Evolutionary conservation across 2,888 invertebrate species (phyloP), one percentile per base, ranked within the genome.

Genomic region (Tholera decimalis): DNA sequence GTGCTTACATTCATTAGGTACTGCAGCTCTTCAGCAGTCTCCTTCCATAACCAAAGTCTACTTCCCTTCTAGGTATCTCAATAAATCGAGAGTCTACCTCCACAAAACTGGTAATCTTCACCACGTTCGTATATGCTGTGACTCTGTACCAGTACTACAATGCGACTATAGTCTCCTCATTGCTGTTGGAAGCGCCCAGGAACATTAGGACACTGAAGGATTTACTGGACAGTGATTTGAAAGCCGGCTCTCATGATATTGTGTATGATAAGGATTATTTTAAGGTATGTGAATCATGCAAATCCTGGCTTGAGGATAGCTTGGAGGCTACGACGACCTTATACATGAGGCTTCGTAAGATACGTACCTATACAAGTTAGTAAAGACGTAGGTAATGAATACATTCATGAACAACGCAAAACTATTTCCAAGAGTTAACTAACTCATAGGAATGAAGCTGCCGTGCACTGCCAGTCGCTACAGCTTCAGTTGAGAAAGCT

Each of bases 71-170:
- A 96, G 96, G 96, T 47, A 87, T 91, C 66, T 82, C 88, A 6
- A 87, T 95, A n/a, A 86, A 88, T 18, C 91, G 93, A 39, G 88
- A 86, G 33, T 88, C 95, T 0, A 89, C 93, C 24, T 96, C 97
- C 0, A 93, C 96, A 2, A 96, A 96, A 65, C 88, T 96, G 46
- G 89, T 96, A 26, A 90, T 96, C 3, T 92, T 96, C 56, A 92
- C 94, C 1, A 94, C 95, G 1, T 93, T 96, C 49, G 56, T 97
- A 1, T 97, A 96, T 85, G 93, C 96, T 0, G 93, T 97, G 70
- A 93, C 96, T 20, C 89, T 97, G 47, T 97, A 97, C 86, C 97
- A 97, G 83, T 97, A 97, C 86, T 97, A 97, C 86, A 97, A 97
- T 46, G 97, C 97, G 1, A 96, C 96, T 51, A 96, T 97, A 51